Evolutionary conservation across 2,113 vertebrate species (phyloP).

Genomic region (Tragulus kanchil): DNA sequence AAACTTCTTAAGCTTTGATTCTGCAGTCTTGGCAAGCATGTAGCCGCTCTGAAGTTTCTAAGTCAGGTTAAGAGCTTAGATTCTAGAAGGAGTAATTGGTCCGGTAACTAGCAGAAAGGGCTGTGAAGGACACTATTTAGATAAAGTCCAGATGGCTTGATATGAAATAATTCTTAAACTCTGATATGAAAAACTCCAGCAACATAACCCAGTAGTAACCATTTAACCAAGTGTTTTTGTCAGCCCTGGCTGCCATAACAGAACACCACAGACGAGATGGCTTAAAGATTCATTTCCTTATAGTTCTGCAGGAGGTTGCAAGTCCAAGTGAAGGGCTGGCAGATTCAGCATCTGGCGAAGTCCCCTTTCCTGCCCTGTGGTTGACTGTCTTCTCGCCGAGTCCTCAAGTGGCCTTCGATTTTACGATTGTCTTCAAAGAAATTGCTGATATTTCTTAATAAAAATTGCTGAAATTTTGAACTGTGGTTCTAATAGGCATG

Average conservation of each 20-base stretch:
- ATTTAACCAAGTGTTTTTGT: not conserved
- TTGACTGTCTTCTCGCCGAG: accelerated
- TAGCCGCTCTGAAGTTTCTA: not conserved
- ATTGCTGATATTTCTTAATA: not conserved
- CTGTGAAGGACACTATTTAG: not conserved
- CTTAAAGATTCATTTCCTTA: not conserved
- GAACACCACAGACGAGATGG: not conserved
- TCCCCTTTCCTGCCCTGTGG: accelerated
- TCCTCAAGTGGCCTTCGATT: not conserved
- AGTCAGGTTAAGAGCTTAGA: not conserved
- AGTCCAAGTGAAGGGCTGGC: not conserved
- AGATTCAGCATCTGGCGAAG: not conserved
- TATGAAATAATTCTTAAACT: constrained; percentile 14
- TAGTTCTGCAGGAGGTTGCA: not conserved
- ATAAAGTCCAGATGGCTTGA: not conserved
- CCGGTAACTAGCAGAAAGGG: not conserved
- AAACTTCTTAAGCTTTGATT: not conserved
- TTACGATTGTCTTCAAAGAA: not conserved
- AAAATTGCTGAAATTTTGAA: constrained; percentile 13
- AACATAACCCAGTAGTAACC: not conserved
- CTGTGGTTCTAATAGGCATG: not conserved
- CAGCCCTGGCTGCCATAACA: not conserved
- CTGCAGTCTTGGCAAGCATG: not conserved
- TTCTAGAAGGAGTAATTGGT: not conserved
- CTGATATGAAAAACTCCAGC: not conserved